Percentiles rank a stretch among this genome's conserved stretches.
phyloP scores from a whole-genome alignment of 2,113 vertebrate genomes.

The Laticauda colubrina region DNA sequence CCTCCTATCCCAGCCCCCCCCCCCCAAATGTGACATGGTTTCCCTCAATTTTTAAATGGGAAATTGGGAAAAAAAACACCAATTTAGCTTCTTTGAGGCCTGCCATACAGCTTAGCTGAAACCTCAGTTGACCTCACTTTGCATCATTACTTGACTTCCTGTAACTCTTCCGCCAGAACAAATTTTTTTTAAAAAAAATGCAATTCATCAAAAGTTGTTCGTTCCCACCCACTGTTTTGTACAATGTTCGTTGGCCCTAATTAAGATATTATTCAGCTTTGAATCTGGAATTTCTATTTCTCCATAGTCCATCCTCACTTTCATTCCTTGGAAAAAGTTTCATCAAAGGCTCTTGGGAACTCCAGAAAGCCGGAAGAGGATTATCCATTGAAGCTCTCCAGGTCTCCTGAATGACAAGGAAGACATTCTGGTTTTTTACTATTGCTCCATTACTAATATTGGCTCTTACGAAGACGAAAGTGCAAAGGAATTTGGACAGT shows the following conservation, averaged over 20 bases:
- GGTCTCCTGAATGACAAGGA: background rate
- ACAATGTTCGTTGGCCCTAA: background rate
- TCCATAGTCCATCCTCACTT: background rate
- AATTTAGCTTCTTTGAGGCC: background rate
- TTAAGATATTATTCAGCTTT: background rate
- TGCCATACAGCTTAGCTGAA: background rate
- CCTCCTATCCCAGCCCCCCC: background rate
- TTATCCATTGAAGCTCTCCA: background rate
- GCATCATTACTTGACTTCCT: background rate
- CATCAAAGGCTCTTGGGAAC: background rate
- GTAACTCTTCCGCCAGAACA: background rate
- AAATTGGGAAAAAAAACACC: background rate
- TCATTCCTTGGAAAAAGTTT: background rate
- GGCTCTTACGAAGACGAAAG: background rate
- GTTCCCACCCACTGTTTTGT: background rate
- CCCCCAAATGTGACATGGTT: background rate
- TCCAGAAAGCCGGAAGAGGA: background rate
- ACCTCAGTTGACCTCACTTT: background rate
- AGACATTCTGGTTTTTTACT: background rate
- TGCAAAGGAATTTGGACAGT: background rate
- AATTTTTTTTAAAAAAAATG: background rate
- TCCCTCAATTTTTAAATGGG: background rate
- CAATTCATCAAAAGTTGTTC: background rate
- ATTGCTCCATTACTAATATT: background rate
- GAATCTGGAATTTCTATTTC: background rate